Evolutionary conservation across 2,888 invertebrate species (phyloP), one percentile per base, ranked within the genome.

Genomic region (Dinocampus coccinellae): DNA sequence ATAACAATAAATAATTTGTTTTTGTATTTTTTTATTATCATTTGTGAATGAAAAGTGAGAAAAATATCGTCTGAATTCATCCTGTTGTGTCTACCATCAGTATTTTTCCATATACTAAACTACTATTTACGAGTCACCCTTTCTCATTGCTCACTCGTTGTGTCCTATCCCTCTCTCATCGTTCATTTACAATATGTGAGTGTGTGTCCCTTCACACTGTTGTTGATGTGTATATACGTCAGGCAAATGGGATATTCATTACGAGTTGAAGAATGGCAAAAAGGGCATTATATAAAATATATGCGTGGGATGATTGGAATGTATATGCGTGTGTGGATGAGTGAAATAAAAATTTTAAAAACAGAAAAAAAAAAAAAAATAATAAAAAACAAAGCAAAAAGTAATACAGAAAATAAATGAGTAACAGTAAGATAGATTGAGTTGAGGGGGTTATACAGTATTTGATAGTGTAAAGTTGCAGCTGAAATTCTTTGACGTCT

Each of bases 171-270:
- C 33, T 70, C 20, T 36, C 53, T 22, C 13, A 7, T 52, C 36
- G n/a, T n/a, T 63, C 39, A 4, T 39, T 39, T 39, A 2, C n/a
- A 3, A 3, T 39, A 39, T 39, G n/a, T 39, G 39, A 20, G 22
- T 20, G 36, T 66, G 62, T 55, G 60, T n/a, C n/a, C n/a, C n/a
- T n/a, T n/a, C n/a, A n/a, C n/a, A n/a, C 53, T 26, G 36, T 58
- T 57, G 11, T 55, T 20, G 47, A n/a, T n/a, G n/a, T n/a, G n/a
- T n/a, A n/a, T 52, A 33, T 24, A 24, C 65, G 22, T 52, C 34
- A 61, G 42, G 22, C 61, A 69, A 65, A 72, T 66, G 58, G 61
- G 73, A 73, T 75, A 75, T 75, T 73, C 71, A 72, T 75, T 67
- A 69, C 68, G 47, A 69, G 65, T 75, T 75, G 69, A 71, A 72